Base-by-base conservation (phyloP, 2,888 invertebrate genomes). In the Microplitis manilae region DNA sequence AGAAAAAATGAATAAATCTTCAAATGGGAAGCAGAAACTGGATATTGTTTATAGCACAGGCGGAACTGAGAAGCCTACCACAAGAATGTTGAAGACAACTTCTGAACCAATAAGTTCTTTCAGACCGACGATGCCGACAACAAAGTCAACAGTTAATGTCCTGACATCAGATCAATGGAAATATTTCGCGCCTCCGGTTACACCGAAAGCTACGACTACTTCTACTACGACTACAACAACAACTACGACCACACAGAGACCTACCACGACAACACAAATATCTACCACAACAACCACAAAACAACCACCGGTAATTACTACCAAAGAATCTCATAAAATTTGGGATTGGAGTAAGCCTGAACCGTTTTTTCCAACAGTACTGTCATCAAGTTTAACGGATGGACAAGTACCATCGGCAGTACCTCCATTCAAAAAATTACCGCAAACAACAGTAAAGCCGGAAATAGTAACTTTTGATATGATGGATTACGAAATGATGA, bases 111-210 rank as follows among this genome's bases (percentile, higher is more conserved):
- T 73, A 77, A 86, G 88, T 77, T 60, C 59, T 9, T 75, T 72
- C 8, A 40, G 73, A 60, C 85, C 90, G 1, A 86, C 86, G 38
- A 87, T 87, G 15, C 87, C 80, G 60, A 30, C 81, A 13, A 73
- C 79, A 5, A 80, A 69, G 41, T 80, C 84, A 40, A 82, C 81
- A 0, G 80, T 82, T 39, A 84, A 86, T 71, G 73, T 87, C 38
- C 50, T 89, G 17, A 82, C 84, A 0, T 85, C 84, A 0, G 85
- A 87, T 74, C 86, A 88, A 73, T 88, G 92, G 84, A 91, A 89
- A 15, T 92, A 92, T 79, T 90, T 87, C 75, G 91, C 90, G 2
- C 85, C 87, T 13, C 85, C 85, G 2, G 82, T 84, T 40, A 82
- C 81, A 7, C 81, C 81, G 0, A 20, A 79, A 5, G 77, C 73